Conservation (phyloP, 2,113 vertebrate genomes). For the Myotis brandtii region DNA sequence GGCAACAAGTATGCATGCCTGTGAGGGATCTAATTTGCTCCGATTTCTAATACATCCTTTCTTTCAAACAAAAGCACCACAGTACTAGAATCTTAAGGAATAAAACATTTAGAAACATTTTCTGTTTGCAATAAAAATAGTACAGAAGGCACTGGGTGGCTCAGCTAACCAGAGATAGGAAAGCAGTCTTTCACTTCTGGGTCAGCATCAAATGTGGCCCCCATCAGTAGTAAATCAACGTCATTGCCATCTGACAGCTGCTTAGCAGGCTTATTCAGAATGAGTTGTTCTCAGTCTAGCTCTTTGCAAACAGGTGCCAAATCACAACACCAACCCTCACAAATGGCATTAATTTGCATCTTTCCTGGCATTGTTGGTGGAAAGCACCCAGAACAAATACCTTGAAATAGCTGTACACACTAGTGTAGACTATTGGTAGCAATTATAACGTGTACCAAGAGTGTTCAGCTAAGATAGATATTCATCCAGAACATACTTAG, state of each 20-base stretch:
- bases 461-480: background rate
- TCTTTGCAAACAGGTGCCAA: constrained; percentile 29
- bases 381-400: background rate
- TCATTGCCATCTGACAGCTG: constrained; percentile 59
- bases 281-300: constrained; percentile 55
- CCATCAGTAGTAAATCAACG: background rate
- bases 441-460: background rate
- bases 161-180: background rate
- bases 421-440: background rate
- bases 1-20: background rate
- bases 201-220: constrained; percentile 3
- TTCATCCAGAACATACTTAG: background rate
- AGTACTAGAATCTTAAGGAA: background rate
- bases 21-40: background rate
- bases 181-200: background rate
- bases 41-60: background rate
- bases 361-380: background rate
- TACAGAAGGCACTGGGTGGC: background rate
- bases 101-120: constrained; percentile 38
- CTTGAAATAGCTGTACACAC: background rate
- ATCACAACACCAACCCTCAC: constrained; percentile 28
- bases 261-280: constrained; percentile 32
- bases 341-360: constrained; percentile 48
- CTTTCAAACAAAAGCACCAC: background rate
- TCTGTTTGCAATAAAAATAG: constrained; percentile 51